Percentiles rank a stretch among this genome's conserved stretches.
phyloP scores from a whole-genome alignment of 2,113 vertebrate species.

The Notothenia coriiceps region DNA sequence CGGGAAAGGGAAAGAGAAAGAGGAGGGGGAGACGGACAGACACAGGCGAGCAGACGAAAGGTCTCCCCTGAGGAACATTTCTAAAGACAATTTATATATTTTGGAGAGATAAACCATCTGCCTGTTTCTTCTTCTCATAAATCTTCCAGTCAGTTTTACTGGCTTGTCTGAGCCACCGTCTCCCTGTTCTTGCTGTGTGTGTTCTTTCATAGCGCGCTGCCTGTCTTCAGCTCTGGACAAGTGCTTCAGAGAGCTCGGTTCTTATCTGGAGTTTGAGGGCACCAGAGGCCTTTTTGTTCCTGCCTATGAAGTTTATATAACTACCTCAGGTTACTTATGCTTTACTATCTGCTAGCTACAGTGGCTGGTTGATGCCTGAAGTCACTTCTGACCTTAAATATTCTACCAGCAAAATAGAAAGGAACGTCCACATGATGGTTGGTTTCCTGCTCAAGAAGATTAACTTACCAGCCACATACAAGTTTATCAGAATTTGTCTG shows the following conservation, averaged over 20 bases:
- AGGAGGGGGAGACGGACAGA: conserved; percentile 43
- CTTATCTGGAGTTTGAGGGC: conserved; percentile 44
- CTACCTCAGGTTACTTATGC: neutral
- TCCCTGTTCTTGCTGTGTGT: conserved; percentile 58
- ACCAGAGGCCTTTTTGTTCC: conserved; percentile 11
- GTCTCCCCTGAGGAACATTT: conserved; percentile 80
- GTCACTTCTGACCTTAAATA: conserved; percentile 55
- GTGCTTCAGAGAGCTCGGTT: conserved; percentile 35
- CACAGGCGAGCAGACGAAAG: conserved; percentile 70
- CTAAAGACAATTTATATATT: conserved; percentile 85
- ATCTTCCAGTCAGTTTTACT: conserved; percentile 80
- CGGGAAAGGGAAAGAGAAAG: conserved; percentile 36
- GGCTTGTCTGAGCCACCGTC: conserved; percentile 71
- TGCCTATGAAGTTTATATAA: neutral
- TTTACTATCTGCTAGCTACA: conserved; percentile 14
- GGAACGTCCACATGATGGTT: conserved; percentile 46
- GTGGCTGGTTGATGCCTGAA: conserved; percentile 33
- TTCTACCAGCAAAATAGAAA: conserved; percentile 55
- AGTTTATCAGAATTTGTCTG: conserved; percentile 53
- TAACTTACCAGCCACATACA: conserved; percentile 55
- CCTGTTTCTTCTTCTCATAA: conserved; percentile 76
- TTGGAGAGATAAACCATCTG: conserved; percentile 84
- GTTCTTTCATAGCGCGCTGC: conserved; percentile 40
- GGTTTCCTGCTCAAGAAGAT: conserved; percentile 62
- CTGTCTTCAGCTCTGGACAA: conserved; percentile 49